Evolutionary conservation across 1,140 invertebrate species (phyloP).

Genomic region (Agraylea sexmaculata): DNA sequence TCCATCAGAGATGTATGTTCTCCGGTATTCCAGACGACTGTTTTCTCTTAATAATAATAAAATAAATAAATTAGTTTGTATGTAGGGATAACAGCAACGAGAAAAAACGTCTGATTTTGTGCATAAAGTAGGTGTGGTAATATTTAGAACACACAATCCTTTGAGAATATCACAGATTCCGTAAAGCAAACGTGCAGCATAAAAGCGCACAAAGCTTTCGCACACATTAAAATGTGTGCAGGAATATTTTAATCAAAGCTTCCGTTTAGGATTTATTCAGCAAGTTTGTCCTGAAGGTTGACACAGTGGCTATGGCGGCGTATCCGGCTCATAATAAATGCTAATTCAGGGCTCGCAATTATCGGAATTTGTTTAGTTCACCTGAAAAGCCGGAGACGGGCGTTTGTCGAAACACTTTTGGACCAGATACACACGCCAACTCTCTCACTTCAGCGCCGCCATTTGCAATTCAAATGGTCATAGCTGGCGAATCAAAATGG

Average conservation of each 20-base stretch:
- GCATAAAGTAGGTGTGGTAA: too few species aligned
- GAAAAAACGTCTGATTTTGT: too few species aligned
- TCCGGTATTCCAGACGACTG: too few species aligned
- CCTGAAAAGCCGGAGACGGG: constrained; percentile 7
- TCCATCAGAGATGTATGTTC: too few species aligned
- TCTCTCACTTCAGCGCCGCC: constrained; percentile 11
- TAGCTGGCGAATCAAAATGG: background rate
- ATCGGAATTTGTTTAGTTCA: constrained; percentile 16
- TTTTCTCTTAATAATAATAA: too few species aligned
- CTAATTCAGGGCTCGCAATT: constrained; percentile 22
- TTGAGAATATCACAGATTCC: background rate
- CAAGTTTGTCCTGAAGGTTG: constrained; percentile 17
- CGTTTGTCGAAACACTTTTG: constrained; percentile 18
- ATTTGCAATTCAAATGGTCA: constrained; percentile 22
- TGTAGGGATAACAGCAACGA: too few species aligned
- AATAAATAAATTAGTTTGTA: too few species aligned
- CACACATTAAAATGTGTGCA: background rate
- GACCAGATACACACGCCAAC: constrained; percentile 9
- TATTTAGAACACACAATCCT: too few species aligned
- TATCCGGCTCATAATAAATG: background rate
- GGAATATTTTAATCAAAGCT: constrained; percentile 17
- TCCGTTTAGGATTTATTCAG: constrained; percentile 15
- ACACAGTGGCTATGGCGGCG: constrained; percentile 14
- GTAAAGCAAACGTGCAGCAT: constrained; percentile 4
- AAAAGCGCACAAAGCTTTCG: constrained; percentile 11